Evolutionary conservation across 2,797 vertebrate species (phyloP), one percentile per base, ranked within the genome.

Genomic region (Gymnopithys bicolor): DNA sequence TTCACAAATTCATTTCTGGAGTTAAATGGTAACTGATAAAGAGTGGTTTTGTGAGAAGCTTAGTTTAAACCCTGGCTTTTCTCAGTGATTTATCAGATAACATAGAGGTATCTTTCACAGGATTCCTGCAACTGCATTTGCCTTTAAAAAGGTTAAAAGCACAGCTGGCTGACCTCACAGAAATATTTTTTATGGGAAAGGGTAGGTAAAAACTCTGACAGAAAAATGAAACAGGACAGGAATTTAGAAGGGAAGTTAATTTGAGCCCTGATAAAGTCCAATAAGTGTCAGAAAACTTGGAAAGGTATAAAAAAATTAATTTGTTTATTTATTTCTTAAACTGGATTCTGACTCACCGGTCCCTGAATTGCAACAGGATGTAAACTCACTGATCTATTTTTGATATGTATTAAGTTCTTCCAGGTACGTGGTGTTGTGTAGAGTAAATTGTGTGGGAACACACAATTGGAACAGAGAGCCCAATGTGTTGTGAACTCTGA

Each of bases 11-110:
- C 16, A 39, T 81, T 84, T 80, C 93, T 96, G 62, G 92, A 94
- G 84, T 95, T 58, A 84, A 97, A 92, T 75, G 62, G 32, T n/a
- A 95, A 92, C 77, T 76, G 24, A 56, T 82, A 89, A 39, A 14
- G 45, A 67, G 37, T 43, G 27, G 46, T 46, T 64, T 58, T 79
- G 23, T 66, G 74, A 93, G 62, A 74, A 74, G 6, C n/a, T 68
- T 82, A 21, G 51, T 90, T 88, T 70, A 63, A 90, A 71, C 19
- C 73, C 78, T 43, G 19, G 6, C 13, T 86, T 87, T 89, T 79
- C 63, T 86, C 62, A 84, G 11, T 56, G 64, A 19, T 74, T 94
- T 84, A 55, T 86, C 76, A 58, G 64, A 48, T 92, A 45, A 35
- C 7, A 25, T 22, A 59, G 46, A 46, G 32, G 13, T 33, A 24